Percentiles rank a stretch among this genome's conserved stretches.
These are phyloP conservation scores for Clarias platycephalus DNA, from an alignment of 2,797 vertebrate genomes.

Conservation along the genomic window DNA sequence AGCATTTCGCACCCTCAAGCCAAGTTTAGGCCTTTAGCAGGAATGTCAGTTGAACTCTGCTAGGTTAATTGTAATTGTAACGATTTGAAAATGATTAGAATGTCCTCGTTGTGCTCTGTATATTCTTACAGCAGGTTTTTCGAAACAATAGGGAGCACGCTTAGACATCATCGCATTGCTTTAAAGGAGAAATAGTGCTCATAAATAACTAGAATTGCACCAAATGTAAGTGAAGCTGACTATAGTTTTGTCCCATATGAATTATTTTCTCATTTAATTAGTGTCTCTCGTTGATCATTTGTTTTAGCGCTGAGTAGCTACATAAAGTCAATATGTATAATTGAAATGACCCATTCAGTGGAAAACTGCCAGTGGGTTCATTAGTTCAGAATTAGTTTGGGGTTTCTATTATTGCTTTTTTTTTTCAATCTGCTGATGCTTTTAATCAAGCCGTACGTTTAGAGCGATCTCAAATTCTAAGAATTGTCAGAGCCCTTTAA, in stretches of 20 bases:
- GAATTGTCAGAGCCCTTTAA: not conserved
- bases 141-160: not conserved
- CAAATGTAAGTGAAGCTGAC: not conserved
- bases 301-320: slow-evolving; percentile 17
- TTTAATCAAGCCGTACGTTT: not conserved
- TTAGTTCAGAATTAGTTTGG: slow-evolving; percentile 26
- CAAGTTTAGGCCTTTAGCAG: not conserved
- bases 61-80: not conserved
- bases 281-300: slow-evolving; percentile 27
- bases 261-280: slow-evolving; percentile 14
- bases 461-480: not conserved
- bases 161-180: not conserved
- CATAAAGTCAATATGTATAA: slow-evolving; percentile 22
- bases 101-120: not conserved
- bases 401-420: not conserved
- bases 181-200: not conserved
- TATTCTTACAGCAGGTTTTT: not conserved
- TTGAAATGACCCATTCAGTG: slow-evolving; percentile 24
- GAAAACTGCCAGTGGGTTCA: slow-evolving; percentile 21
- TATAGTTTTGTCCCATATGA: not conserved
- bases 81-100: not conserved
- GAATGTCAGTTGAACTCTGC: not conserved
- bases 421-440: slow-evolving; percentile 6
- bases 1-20: not conserved
- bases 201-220: not conserved